phyloP scores from a whole-genome alignment of 2,113 vertebrate genomes.

The Gavialis gangeticus region DNA sequence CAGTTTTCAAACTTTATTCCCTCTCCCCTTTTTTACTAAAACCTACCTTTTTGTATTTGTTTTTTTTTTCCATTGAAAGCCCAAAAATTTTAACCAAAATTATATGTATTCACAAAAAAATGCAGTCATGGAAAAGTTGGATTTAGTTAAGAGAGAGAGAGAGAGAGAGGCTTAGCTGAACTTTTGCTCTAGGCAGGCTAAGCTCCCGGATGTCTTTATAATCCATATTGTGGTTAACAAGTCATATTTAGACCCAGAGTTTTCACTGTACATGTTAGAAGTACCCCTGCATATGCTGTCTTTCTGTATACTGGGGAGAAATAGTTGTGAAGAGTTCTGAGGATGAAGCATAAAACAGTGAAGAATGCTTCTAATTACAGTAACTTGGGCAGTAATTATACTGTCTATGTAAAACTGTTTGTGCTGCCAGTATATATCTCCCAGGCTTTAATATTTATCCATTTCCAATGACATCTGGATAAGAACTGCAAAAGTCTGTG shows the following conservation, averaged over 20 bases:
- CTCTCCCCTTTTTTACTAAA: background rate
- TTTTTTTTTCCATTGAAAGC: background rate
- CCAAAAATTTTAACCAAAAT: background rate
- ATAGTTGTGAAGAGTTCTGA: background rate
- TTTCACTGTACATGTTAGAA: background rate
- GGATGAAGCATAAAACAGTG: background rate
- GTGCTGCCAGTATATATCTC: background rate
- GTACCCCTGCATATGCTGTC: constrained; percentile 23
- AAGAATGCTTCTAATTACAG: background rate
- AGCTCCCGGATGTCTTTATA: constrained; percentile 23
- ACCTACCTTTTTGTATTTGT: background rate
- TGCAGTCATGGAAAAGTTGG: background rate
- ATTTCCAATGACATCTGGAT: background rate
- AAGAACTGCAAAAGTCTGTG: background rate
- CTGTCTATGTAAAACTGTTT: background rate
- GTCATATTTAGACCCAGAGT: constrained; percentile 22
- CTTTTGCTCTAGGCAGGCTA: constrained; percentile 44
- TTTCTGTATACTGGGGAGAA: background rate
- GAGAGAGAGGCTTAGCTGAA: constrained; percentile 60
- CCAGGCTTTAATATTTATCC: background rate
- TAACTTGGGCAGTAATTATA: background rate
- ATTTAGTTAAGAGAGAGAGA: constrained; percentile 45
- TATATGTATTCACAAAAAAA: background rate
- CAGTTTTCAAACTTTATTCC: no score
- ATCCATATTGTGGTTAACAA: constrained; percentile 36